Evolutionary conservation across 2,113 vertebrate genomes (phyloP).

Genomic region (Proteles cristata): DNA sequence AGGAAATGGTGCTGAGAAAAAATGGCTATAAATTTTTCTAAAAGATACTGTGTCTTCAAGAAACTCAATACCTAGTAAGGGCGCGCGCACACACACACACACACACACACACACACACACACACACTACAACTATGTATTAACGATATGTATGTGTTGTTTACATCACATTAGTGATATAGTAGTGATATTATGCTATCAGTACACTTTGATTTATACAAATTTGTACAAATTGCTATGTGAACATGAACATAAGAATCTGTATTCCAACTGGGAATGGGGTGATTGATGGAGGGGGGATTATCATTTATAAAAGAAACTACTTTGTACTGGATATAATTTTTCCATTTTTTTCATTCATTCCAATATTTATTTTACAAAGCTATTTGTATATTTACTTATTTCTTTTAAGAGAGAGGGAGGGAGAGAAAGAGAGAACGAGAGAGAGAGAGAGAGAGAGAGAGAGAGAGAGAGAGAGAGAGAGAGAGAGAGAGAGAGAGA

Average conservation of each 20-base stretch:
- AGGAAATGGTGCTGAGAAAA: neutral
- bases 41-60: neutral
- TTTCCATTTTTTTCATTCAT: neutral
- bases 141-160: neutral
- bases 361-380: neutral
- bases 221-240: neutral
- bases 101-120: neutral
- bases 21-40: neutral
- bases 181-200: neutral
- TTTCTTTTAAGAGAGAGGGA: too few relatives aligned
- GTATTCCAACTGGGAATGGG: neutral
- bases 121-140: neutral
- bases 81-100: neutral
- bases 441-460: too few relatives aligned
- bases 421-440: too few relatives aligned
- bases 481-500: too few relatives aligned
- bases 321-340: neutral
- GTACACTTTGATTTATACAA: neutral
- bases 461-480: too few relatives aligned
- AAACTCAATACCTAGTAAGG: neutral
- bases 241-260: neutral
- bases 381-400: neutral
- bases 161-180: neutral
- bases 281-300: neutral
- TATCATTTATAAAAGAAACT: neutral